phyloP scores from a whole-genome alignment of 2,113 vertebrate species.

The Antechinus flavipes region DNA sequence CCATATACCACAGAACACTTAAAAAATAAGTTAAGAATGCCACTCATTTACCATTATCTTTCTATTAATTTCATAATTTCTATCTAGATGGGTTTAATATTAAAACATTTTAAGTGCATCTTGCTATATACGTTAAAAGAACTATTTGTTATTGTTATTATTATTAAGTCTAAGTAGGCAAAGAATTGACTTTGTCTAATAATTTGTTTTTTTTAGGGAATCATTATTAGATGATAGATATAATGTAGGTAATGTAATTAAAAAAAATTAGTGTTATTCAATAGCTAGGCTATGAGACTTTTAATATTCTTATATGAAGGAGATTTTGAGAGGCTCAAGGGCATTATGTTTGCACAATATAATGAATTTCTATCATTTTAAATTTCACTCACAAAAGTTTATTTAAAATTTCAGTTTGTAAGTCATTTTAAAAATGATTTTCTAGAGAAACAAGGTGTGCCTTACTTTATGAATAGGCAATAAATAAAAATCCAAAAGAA shows the following conservation, averaged over 20 bases:
- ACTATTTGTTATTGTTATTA: conserved; percentile 36
- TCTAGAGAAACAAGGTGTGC: background rate
- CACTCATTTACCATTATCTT: conserved; percentile 69
- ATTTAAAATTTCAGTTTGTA: conserved; percentile 39
- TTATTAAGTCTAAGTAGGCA: conserved; percentile 37
- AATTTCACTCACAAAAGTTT: conserved; percentile 18
- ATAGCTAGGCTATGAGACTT: background rate
- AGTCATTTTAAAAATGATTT: conserved; percentile 8
- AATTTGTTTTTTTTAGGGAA: conserved; percentile 39
- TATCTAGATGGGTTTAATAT: conserved; percentile 66
- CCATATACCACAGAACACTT: conserved; percentile 61
- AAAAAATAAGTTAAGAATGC: conserved; percentile 71
- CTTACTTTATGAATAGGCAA: conserved; percentile 4
- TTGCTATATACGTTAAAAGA: conserved; percentile 38
- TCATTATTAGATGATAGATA: conserved; percentile 12
- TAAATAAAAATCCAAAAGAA: background rate
- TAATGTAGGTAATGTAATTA: conserved; percentile 22
- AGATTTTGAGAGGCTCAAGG: background rate
- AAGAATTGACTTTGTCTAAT: conserved; percentile 59
- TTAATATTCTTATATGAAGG: background rate
- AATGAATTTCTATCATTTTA: background rate
- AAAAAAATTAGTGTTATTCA: conserved; percentile 12
- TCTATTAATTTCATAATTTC: conserved; percentile 56
- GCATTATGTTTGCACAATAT: background rate
- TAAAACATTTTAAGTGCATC: conserved; percentile 50